phyloP scores from a whole-genome alignment of 2,113 vertebrate species.

The Chauna torquata region DNA sequence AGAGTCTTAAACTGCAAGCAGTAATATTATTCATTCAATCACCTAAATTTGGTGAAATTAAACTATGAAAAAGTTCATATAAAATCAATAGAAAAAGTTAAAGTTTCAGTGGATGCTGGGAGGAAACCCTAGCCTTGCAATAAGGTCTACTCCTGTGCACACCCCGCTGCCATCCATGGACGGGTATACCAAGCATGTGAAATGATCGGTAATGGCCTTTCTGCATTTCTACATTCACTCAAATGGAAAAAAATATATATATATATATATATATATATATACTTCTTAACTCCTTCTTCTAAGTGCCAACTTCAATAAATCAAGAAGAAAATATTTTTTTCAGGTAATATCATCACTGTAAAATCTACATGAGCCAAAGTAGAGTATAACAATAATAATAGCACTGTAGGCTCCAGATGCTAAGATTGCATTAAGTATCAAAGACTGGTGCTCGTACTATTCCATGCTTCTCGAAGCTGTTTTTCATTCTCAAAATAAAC shows the following conservation, averaged over 20 bases:
- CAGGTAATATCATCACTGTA: neutral
- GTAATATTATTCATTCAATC: neutral
- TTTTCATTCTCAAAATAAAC: neutral
- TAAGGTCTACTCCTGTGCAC: neutral
- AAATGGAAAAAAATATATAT: neutral
- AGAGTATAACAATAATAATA: neutral
- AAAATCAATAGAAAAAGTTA: neutral
- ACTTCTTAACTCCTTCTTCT: neutral
- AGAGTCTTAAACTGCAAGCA: neutral
- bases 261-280: no score
- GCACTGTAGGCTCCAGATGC: neutral
- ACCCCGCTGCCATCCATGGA: neutral
- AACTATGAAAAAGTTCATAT: neutral
- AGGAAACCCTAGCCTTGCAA: neutral
- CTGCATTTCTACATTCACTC: neutral
- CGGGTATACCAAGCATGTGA: neutral
- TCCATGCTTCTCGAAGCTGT: neutral
- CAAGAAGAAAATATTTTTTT: neutral
- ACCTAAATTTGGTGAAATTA: neutral
- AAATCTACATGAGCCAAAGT: neutral
- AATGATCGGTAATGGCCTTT: neutral
- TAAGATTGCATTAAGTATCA: neutral
- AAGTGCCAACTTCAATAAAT: neutral
- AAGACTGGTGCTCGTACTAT: neutral
- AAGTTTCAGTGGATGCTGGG: neutral